Base-by-base conservation (phyloP, 2,113 vertebrate species). In the Dissostichus mawsoni region DNA sequence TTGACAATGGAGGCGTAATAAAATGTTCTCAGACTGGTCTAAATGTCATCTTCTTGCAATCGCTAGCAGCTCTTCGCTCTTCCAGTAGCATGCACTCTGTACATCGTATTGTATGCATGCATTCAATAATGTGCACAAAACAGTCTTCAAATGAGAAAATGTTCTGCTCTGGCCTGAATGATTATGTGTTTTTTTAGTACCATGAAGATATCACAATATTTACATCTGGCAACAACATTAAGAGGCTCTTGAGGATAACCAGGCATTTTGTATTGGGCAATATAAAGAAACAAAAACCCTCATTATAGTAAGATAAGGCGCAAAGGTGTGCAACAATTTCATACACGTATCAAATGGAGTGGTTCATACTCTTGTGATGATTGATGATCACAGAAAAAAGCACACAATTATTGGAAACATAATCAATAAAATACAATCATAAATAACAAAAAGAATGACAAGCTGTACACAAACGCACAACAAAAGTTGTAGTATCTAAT, bases 261-360 rank as follows among this genome's bases (percentile, higher is more conserved):
- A 83, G 62, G 74, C 75, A 56, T 86, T 82, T 64, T 70, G 77
- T 76, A 66, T 4, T 58, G 23, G 64, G 68, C 25, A 36, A 79
- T 73, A 69, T 23, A 82, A 65, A 78, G 67, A 85, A 87, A 69
- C 50, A 53, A 76, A 17, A 89, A 83, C 74, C 78, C 23, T 86
- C 58, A 71, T 48, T 80, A 33, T 80, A 25, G 63, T 76, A 70
- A 63, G 78, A 91, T 92, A 92, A 90, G 92, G 91, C 92, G 83
- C 85, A 56, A 68, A 82, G 84, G 89, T 89, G 88, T 84, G 68
- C 51, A 80, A 87, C 48, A 17, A 72, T 71, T 88, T 76, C 74
- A 89, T 17, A 8, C 74, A 70, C 17, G 5, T 63, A 69, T 84
- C 44, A 87, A 69, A 76, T 69, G 52, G 72, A 86, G 86, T 83